A percentile compares a stretch with the other conserved stretches of the same genome.
These are phyloP conservation scores for Dicyrtoma fusca DNA, from an alignment of 2,888 invertebrate species.

Conservation along the genomic window DNA sequence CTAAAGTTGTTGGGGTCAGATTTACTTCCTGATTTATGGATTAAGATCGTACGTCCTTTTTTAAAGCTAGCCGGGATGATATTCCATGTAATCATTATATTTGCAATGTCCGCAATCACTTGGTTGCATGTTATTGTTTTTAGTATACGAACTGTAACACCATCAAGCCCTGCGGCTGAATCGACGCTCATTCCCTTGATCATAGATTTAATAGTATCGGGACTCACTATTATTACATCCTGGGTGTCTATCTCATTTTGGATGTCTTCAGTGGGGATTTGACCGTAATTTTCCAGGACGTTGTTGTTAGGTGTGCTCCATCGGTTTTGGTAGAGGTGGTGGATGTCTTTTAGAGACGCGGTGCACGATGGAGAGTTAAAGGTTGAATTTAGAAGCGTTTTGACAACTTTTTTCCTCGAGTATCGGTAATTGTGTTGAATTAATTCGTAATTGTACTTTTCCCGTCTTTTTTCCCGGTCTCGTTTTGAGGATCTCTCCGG, in stretches of 20 bases:
- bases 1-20: neutral
- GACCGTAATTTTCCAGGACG: neutral
- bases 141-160: neutral
- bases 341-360: neutral
- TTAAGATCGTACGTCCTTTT: neutral
- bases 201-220: neutral
- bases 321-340: neutral
- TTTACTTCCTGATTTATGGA: neutral
- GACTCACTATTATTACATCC: neutral
- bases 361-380: neutral
- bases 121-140: neutral
- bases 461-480: neutral
- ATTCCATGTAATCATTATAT: neutral
- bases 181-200: neutral
- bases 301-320: neutral
- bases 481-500: neutral
- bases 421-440: neutral
- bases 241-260: neutral
- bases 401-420: neutral
- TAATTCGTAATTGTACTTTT: constrained; percentile 4
- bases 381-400: neutral
- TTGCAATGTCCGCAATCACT: too few species aligned
- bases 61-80: neutral
- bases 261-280: neutral
- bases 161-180: neutral